phyloP scores from a whole-genome alignment of 2,113 vertebrate species.

The Nematolebias whitei region DNA sequence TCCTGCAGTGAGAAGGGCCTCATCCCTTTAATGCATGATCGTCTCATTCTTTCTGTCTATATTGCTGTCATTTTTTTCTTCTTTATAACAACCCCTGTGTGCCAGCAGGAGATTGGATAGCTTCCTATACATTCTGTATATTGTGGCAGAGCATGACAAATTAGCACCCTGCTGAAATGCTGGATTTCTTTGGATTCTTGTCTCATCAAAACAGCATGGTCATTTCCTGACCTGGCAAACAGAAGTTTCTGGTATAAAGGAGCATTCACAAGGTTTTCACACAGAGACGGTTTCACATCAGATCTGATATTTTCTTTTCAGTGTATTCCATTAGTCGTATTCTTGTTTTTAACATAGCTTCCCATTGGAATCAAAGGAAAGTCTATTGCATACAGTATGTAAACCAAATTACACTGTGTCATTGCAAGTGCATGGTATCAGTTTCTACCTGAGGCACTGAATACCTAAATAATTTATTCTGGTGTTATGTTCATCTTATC shows the following conservation, averaged over 20 bases:
- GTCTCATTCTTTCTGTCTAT: conserved; percentile 69
- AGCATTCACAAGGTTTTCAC: conserved; percentile 51
- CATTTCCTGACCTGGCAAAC: conserved; percentile 74
- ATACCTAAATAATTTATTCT: conserved; percentile 37
- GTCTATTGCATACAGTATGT: conserved; percentile 5
- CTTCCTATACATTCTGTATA: conserved; percentile 59
- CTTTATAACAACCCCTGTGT: conserved; percentile 67
- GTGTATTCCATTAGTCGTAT: conserved; percentile 41
- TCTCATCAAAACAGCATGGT: conserved; percentile 73
- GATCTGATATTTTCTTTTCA: conserved; percentile 30
- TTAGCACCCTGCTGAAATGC: conserved; percentile 73
- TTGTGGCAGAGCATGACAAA: conserved; percentile 77
- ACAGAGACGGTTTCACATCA: conserved; percentile 55
- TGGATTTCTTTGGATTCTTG: conserved; percentile 70
- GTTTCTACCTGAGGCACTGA: conserved; percentile 23
- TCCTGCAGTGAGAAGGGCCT: conserved; percentile 68
- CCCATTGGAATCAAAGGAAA: conserved; percentile 23
- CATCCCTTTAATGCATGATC: conserved; percentile 78
- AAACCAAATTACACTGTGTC: conserved; percentile 13
- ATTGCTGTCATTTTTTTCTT: conserved; percentile 63
- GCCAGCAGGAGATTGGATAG: conserved; percentile 58
- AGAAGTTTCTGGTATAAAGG: conserved; percentile 53
- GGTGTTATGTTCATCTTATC: conserved; percentile 20
- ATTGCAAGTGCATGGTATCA: conserved; percentile 28
- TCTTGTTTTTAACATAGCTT: conserved; percentile 19